Percentiles rank a stretch among this genome's conserved stretches.
phyloP scores from a whole-genome alignment of 1,140 invertebrate species.

The Holcopasites calliopsidis region DNA sequence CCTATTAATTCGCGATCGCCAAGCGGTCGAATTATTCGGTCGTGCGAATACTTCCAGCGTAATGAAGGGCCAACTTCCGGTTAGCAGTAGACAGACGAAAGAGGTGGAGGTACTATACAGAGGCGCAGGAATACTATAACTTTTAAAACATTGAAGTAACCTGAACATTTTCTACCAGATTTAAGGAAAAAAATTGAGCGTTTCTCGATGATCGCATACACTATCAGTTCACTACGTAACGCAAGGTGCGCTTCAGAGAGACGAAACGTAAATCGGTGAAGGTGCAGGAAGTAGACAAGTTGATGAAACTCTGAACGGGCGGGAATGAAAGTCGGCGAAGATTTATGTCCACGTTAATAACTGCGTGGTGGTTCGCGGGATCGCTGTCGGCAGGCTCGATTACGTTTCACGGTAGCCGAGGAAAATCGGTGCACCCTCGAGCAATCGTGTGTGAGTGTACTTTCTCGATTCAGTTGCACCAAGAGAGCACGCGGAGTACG shows the following conservation, averaged over 20 bases:
- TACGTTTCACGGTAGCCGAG: constrained; percentile 4
- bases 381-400: constrained; percentile 16
- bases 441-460: neutral
- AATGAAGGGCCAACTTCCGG: no score
- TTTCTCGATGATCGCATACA: no score
- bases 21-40: no score
- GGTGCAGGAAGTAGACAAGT: neutral
- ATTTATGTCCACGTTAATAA: constrained; percentile 32
- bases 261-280: neutral
- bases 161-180: no score
- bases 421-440: constrained; percentile 26
- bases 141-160: no score
- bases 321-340: constrained; percentile 33
- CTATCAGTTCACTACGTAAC: no score
- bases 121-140: no score
- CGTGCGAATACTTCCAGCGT: no score
- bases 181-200: no score
- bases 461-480: neutral
- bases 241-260: no score
- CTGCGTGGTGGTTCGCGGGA: constrained; percentile 18
- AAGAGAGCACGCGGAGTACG: neutral
- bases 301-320: constrained; percentile 27
- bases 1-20: constrained; percentile 43
- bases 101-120: no score
- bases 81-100: no score